Evolutionary conservation across 2,797 vertebrate species (phyloP), one percentile per base, ranked within the genome.

Genomic region (Coreius guichenoti): DNA sequence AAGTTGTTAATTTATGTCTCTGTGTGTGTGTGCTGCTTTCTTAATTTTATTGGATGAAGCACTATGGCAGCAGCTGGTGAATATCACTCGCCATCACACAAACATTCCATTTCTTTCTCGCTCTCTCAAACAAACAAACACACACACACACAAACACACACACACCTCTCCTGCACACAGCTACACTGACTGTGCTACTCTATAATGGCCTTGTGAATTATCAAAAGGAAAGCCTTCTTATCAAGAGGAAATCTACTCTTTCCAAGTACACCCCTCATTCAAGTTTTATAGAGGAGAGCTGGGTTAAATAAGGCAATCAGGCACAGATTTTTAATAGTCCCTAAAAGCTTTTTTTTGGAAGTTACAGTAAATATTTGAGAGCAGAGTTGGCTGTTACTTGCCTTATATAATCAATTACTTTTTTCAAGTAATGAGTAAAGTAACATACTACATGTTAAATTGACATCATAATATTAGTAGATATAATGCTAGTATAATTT

Each of bases 221-320:
- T 75, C 39, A 33, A 63, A 73, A 83, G 70, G 43, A 82, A 63
- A 63, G 14, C 26, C 13, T 63, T 31, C n/a, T 21, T 65, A 74
- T 23, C 36, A 47, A 75, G 45, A 74, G 63, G n/a, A 77, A 69
- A 84, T 58, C 63, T n/a, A 69, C 33, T 76, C 70, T 82, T 75
- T 29, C 49, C 49, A 75, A 68, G 11, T 21, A 67, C 23, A 29
- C 11, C 3, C 19, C 81, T 39, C 72, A 68, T 26, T 63, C 43
- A 74, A 29, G 11, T n/a, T 74, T 58, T 74, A 82, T 47, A 74
- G 21, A 63, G 12, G 17, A 61, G 19, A 75, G 31, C 39, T 31
- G 43, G 69, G 65, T 63, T 83, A 49, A 75, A 75, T 5, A 33
- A 45, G n/a, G 31, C 33, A 56, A 81, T 69, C 36, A 78, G 56